Evolutionary conservation across 1,140 invertebrate species (phyloP).

Genomic region (Diorhabda elongata): DNA sequence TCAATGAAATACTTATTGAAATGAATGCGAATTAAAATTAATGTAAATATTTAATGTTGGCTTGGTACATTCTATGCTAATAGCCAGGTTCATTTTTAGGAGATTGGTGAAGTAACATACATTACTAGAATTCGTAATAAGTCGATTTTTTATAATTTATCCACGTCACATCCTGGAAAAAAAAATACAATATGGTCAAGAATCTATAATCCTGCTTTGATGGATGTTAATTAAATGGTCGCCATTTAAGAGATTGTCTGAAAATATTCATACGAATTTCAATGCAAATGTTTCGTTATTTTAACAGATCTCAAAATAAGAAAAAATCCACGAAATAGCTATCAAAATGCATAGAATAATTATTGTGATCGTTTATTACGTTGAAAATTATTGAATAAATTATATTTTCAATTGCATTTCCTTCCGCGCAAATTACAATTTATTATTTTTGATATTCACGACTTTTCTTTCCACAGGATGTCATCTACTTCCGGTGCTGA

Average conservation of each 20-base stretch:
- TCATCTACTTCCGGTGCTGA: slow-evolving; percentile 74
- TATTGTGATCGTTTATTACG: too few relatives aligned
- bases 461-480: slow-evolving; percentile 60
- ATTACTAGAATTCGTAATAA: background rate
- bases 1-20: background rate
- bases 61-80: background rate
- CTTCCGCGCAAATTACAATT: background rate
- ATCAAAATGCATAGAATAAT: too few relatives aligned
- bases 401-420: background rate
- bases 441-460: slow-evolving; percentile 20
- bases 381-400: background rate
- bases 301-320: too few relatives aligned
- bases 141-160: background rate
- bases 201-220: too few relatives aligned
- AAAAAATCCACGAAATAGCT: too few relatives aligned
- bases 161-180: background rate
- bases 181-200: background rate
- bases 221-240: too few relatives aligned
- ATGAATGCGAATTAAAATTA: background rate
- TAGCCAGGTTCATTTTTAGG: background rate
- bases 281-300: too few relatives aligned
- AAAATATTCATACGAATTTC: too few relatives aligned
- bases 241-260: too few relatives aligned
- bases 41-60: background rate
- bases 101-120: background rate